Evolutionary conservation across 1,140 invertebrate species (phyloP), one percentile per base, ranked within the genome.

Genomic region (Aleiodes sp.): DNA sequence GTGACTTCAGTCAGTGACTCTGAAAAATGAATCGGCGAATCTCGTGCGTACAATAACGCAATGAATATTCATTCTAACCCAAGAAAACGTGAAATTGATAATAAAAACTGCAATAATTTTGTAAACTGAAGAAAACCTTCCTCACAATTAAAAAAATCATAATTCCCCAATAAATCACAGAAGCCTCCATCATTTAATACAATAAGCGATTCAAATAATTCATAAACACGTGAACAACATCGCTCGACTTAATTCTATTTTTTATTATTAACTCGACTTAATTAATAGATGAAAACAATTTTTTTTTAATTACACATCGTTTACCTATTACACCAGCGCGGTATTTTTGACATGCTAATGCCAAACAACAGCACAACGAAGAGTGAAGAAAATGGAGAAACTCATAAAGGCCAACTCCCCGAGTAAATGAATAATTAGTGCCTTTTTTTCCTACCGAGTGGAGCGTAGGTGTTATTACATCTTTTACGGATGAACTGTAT

Each of bases 381-480:
- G n/a, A n/a, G n/a, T n/a, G n/a, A n/a, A n/a, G n/a, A n/a, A n/a
- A n/a, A n/a, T n/a, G n/a, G n/a, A n/a, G 75, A 70, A 65, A 43
- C n/a, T 43, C 29, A 37, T 60, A 60, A 62, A 69, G 76, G 73
- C 52, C 68, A 67, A 70, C 70, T 65, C 31, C 16, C 59, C 66
- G 39, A 65, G 70, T 80, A 79, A 81, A 74, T 79, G 76, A 79
- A 80, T 81, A 81, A 81, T 81, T 80, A 80, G 72, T 70, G 65
- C 72, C 72, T 73, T 77, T 72, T 72, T 68, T 67, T 57, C 61
- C 57, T 72, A 33, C 64, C 73, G 37, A 73, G 63, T 62, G 43
- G 19, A 74, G 68, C 73, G 75, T 72, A 73, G 76, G 72, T 73
- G 67, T 78, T 77, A 77, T 80, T 79, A 79, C 64, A 76, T 74